These are phyloP conservation scores for Trachymyrmex cornetzi DNA, from an alignment of 1,140 invertebrate species.

Conservation along the genomic window DNA sequence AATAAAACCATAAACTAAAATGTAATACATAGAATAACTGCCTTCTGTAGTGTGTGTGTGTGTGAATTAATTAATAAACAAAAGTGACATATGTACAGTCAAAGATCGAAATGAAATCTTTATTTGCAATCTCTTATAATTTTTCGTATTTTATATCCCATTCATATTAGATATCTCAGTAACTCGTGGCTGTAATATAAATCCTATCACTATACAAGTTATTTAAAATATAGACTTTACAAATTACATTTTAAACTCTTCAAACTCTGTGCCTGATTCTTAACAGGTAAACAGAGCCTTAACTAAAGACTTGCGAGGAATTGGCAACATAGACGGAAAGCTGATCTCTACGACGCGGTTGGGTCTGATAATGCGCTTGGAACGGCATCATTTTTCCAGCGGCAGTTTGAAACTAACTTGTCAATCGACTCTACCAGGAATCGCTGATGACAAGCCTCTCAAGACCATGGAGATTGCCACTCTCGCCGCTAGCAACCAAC, in stretches of 20 bases:
- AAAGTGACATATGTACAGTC: background rate
- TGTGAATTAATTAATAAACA: too few relatives aligned
- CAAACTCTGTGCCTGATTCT: background rate
- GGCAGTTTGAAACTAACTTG: slow-evolving; percentile 81
- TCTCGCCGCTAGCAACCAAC: slow-evolving; percentile 82
- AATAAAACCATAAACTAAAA: too few relatives aligned
- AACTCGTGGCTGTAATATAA: background rate
- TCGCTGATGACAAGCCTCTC: slow-evolving; percentile 67
- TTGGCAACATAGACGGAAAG: slow-evolving; percentile 72
- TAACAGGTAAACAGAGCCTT: slow-evolving; percentile 77
- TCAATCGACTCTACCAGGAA: slow-evolving; percentile 79
- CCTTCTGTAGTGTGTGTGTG: too few relatives aligned
- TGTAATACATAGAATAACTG: too few relatives aligned
- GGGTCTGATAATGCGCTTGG: slow-evolving; percentile 77
- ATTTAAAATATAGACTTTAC: slow-evolving; percentile 9
- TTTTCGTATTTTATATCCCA: background rate
- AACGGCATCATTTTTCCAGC: slow-evolving; percentile 80
- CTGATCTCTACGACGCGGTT: slow-evolving; percentile 75
- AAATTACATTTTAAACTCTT: slow-evolving; percentile 15
- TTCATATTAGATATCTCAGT: background rate
- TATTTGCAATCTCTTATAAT: background rate
- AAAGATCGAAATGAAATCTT: slow-evolving; percentile 1
- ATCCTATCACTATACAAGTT: slow-evolving; percentile 3
- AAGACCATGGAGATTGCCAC: slow-evolving; percentile 77
- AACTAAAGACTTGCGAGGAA: slow-evolving; percentile 71